phyloP scores from a whole-genome alignment of 2,797 vertebrate genomes.

The Presbytis comata region DNA sequence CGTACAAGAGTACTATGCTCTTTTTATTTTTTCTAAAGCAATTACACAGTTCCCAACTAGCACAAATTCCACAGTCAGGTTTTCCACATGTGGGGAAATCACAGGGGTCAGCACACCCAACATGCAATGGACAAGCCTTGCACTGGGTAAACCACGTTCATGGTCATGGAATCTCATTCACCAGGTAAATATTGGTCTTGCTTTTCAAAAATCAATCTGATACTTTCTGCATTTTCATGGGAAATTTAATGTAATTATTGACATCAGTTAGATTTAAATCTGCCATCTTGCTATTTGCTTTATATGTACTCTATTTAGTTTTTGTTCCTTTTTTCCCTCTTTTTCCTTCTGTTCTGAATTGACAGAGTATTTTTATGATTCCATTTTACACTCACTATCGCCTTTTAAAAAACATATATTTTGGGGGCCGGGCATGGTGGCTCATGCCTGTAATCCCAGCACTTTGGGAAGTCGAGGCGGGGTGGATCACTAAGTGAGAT shows the following conservation, averaged over 20 bases:
- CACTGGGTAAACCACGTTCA: conserved; percentile 27
- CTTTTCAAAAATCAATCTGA: background rate
- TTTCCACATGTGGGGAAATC: conserved; percentile 21
- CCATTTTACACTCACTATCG: background rate
- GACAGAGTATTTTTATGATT: background rate
- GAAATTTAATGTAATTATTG: background rate
- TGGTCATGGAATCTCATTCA: background rate
- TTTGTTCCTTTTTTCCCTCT: background rate
- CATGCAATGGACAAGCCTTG: conserved; percentile 32
- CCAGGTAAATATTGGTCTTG: background rate
- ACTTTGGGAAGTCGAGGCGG: too few relatives aligned
- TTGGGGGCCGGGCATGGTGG: too few relatives aligned
- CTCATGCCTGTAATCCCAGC: too few relatives aligned
- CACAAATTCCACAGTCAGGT: background rate
- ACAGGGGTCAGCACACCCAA: background rate
- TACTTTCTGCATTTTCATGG: background rate
- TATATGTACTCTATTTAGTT: background rate
- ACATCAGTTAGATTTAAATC: background rate
- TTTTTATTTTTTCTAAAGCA: background rate
- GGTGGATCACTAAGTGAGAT: too few relatives aligned
- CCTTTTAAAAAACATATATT: background rate
- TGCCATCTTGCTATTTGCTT: background rate
- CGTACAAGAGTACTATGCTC: background rate
- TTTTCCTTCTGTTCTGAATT: background rate
- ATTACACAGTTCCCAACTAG: fast-evolving